Conservation (phyloP, 1,140 invertebrate genomes). For the Achroia grisella region DNA sequence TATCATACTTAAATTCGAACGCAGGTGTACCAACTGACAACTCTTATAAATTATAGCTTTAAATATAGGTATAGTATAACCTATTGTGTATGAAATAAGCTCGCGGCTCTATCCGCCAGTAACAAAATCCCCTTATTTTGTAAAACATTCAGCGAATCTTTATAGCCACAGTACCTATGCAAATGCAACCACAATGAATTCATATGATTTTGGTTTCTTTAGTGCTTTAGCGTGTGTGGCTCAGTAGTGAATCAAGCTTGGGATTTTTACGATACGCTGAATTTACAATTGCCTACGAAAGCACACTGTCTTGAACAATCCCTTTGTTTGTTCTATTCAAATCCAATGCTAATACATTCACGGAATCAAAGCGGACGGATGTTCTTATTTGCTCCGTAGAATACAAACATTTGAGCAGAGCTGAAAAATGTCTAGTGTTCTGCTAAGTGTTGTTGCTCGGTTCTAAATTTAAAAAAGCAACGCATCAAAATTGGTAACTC, state of each 20-base stretch:
- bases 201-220: no score
- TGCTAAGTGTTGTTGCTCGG: slow-evolving; percentile 3
- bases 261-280: slow-evolving; percentile 65
- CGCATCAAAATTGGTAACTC: neutral
- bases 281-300: slow-evolving; percentile 70
- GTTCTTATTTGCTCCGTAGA: slow-evolving; percentile 49
- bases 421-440: slow-evolving; percentile 7
- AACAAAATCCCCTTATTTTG: no score
- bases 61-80: no score
- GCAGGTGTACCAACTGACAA: no score
- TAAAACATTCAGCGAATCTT: no score
- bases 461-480: neutral
- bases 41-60: no score
- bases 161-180: no score
- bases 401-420: slow-evolving; percentile 48
- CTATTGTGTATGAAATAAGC: no score
- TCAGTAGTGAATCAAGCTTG: slow-evolving; percentile 27
- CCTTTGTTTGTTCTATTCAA: slow-evolving; percentile 73
- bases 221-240: slow-evolving; percentile 11
- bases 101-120: no score
- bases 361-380: slow-evolving; percentile 62
- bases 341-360: slow-evolving; percentile 70
- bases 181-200: no score
- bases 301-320: slow-evolving; percentile 64
- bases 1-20: no score